These are phyloP conservation scores for Delia radicum DNA, from an alignment of 1,140 invertebrate species.

Conservation along the genomic window DNA sequence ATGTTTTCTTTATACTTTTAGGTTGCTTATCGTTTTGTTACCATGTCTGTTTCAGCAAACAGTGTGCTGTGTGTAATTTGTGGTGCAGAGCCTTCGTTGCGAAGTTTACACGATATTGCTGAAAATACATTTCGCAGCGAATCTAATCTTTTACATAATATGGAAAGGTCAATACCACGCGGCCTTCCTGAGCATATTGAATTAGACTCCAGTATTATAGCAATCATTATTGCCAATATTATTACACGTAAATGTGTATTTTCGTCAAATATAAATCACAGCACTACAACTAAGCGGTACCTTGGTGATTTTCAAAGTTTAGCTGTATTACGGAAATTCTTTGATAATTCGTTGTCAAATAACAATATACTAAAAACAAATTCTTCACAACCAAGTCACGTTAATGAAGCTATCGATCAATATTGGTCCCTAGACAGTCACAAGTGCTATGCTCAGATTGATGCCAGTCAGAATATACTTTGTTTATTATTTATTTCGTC, in stretches of 20 bases:
- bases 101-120: slow-evolving; percentile 40
- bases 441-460: slow-evolving; percentile 45
- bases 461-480: slow-evolving; percentile 41
- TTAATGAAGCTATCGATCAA: slow-evolving; percentile 35
- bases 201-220: slow-evolving; percentile 43
- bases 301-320: slow-evolving; percentile 43
- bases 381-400: slow-evolving; percentile 6
- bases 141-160: slow-evolving; percentile 32
- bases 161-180: slow-evolving; percentile 43
- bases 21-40: slow-evolving; percentile 45
- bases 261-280: slow-evolving; percentile 44
- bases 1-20: slow-evolving; percentile 27
- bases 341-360: slow-evolving; percentile 44
- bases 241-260: slow-evolving; percentile 41
- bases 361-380: slow-evolving; percentile 24
- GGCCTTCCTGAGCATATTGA: slow-evolving; percentile 45
- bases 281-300: slow-evolving; percentile 39
- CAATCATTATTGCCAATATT: slow-evolving; percentile 43
- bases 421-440: slow-evolving; percentile 50
- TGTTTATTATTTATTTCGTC: slow-evolving; percentile 44
- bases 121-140: slow-evolving; percentile 43
- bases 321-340: slow-evolving; percentile 46
- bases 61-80: slow-evolving; percentile 42
- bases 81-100: slow-evolving; percentile 43
- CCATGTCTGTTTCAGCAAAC: slow-evolving; percentile 42